Conservation (phyloP, 92 coral and sea anemone species). For the Muricea muricata region DNA sequence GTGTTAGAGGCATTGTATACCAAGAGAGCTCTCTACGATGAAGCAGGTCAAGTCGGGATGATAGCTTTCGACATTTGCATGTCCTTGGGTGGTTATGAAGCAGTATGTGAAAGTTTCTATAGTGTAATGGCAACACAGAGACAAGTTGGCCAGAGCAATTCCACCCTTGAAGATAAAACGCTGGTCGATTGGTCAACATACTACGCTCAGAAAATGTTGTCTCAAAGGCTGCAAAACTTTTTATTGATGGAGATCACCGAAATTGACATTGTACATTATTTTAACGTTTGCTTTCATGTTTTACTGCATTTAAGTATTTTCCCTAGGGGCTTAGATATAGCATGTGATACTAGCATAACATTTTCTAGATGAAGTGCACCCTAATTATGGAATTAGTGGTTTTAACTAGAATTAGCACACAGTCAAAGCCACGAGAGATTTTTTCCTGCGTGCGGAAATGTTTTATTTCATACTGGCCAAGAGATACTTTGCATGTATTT, state of each 20-base stretch:
- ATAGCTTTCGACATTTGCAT: not conserved
- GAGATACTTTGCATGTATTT: too few species aligned
- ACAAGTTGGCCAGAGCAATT: not conserved
- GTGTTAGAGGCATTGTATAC: not conserved
- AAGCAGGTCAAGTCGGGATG: not conserved
- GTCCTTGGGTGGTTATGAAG: constrained; percentile 22
- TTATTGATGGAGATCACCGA: constrained; percentile 15
- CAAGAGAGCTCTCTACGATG: not conserved
- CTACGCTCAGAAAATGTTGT: not conserved
- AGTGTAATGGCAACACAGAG: not conserved
- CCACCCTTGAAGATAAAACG: not conserved
- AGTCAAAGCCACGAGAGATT: too few species aligned
- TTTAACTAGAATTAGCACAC: too few species aligned
- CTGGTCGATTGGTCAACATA: constrained; percentile 7
- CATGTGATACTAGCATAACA: too few species aligned
- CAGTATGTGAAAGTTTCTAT: not conserved
- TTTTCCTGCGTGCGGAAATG: too few species aligned
- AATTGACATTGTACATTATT: too few species aligned
- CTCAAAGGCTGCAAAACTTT: not conserved
- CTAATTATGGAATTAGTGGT: too few species aligned
- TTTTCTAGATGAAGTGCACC: too few species aligned
- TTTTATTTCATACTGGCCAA: too few species aligned
- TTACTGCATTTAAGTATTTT: too few species aligned
- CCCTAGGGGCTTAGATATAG: too few species aligned
- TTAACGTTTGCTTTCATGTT: too few species aligned